Evolutionary conservation across 2,797 vertebrate species (phyloP).

Genomic region (Spinus pinus): DNA sequence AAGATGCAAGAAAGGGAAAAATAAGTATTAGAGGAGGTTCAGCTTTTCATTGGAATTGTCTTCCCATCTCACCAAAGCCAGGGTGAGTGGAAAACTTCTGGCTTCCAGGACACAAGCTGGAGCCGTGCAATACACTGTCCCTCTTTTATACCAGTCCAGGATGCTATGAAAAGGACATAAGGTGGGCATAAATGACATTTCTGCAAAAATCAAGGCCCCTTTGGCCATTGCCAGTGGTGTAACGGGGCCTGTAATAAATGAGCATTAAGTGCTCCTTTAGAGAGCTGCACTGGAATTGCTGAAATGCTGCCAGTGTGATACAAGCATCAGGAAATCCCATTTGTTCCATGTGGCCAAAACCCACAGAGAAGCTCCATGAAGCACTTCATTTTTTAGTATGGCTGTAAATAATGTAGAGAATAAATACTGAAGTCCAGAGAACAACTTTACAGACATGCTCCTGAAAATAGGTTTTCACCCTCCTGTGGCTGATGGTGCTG

Average conservation of each 20-base stretch:
- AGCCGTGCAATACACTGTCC: not conserved
- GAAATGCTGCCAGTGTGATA: constrained; percentile 13
- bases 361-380: constrained; percentile 13
- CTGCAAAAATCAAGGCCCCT: not conserved
- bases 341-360: constrained; percentile 39
- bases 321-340: constrained; percentile 32
- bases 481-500: not conserved
- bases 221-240: not conserved
- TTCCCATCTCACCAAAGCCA: not conserved
- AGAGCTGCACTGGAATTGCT: not conserved
- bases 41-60: not conserved
- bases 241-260: not conserved
- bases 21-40: not conserved
- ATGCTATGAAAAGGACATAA: not conserved
- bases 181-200: not conserved
- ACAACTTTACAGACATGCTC: not conserved
- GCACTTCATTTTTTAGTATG: not conserved
- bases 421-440: not conserved
- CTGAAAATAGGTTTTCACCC: not conserved
- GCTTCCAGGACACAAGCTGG: not conserved
- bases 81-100: not conserved
- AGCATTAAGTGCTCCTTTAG: constrained; percentile 1
- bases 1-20: not conserved
- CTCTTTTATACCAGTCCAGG: not conserved
- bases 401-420: not conserved